Evolutionary conservation across 53 echinoderm and acorn worm species (phyloP).

Genomic region (Echinometra lucunter): DNA sequence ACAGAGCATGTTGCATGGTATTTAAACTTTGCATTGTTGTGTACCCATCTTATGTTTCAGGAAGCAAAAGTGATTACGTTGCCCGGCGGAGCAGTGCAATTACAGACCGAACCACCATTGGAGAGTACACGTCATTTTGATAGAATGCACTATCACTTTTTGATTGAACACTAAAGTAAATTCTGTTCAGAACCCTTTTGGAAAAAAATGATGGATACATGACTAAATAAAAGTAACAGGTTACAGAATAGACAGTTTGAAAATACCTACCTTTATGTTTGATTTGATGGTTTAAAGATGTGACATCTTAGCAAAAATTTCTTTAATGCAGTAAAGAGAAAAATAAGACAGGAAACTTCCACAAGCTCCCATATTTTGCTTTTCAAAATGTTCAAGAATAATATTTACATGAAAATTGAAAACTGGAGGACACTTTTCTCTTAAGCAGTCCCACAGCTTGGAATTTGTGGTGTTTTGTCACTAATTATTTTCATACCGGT

Average conservation of each 20-base stretch:
- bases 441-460: neutral
- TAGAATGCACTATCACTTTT: neutral
- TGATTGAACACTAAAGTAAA: neutral
- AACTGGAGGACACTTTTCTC: too few relatives aligned
- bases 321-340: constrained; percentile 16
- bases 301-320: neutral
- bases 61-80: neutral
- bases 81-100: constrained; percentile 43
- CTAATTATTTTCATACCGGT: neutral
- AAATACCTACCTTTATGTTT: neutral
- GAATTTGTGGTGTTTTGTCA: neutral
- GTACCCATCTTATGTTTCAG: constrained; percentile 29
- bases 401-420: neutral
- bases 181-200: neutral
- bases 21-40: neutral
- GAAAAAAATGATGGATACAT: neutral
- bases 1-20: neutral
- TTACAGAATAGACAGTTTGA: neutral
- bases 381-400: neutral
- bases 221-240: neutral
- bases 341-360: neutral
- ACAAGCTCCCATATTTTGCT: neutral
- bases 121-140: constrained; percentile 20
- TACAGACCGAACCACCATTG: constrained; percentile 31
- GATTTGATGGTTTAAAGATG: neutral